Evolutionary conservation across 1,140 invertebrate genomes (phyloP).

Genomic region (Chrysomallon squamiferum): DNA sequence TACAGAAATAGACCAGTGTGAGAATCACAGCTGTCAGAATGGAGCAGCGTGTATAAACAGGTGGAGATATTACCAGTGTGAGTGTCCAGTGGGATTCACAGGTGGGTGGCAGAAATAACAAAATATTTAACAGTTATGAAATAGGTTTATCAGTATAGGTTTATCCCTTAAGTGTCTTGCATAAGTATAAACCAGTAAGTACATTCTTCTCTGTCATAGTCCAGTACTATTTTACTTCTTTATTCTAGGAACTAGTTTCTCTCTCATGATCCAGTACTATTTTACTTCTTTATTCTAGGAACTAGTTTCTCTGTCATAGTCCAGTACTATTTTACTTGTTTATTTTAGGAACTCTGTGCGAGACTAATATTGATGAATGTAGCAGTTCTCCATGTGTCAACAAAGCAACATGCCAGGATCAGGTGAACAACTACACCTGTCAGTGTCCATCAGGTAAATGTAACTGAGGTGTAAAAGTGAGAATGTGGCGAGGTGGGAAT

Average conservation of each 20-base stretch:
- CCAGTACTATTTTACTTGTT: too few relatives aligned
- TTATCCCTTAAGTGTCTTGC: too few relatives aligned
- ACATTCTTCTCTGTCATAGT: too few relatives aligned
- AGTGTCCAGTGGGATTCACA: conserved; percentile 5
- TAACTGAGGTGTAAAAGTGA: too few relatives aligned
- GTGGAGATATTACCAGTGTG: conserved; percentile 1
- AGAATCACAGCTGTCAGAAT: conserved; percentile 2
- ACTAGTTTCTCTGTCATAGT: too few relatives aligned
- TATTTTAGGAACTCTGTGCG: conserved; percentile 95
- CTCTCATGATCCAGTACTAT: too few relatives aligned
- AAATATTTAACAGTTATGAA: conserved; percentile 47
- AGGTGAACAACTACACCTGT: conserved; percentile 33
- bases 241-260: too few relatives aligned
- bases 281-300: too few relatives aligned
- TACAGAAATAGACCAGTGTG: conserved; percentile 9
- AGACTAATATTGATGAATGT: conserved; percentile 61
- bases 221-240: too few relatives aligned
- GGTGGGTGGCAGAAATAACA: conserved; percentile 17
- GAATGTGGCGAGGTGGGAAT: too few relatives aligned
- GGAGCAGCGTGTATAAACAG: conserved; percentile 7
- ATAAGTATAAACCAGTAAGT: too few relatives aligned
- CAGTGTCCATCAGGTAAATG: conserved; percentile 41
- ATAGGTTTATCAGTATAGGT: too few relatives aligned
- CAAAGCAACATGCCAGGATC: conserved; percentile 25
- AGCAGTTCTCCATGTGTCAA: conserved; percentile 24